Evolutionary conservation across 2,113 vertebrate species (phyloP).

Genomic region (Hoplias malabaricus): DNA sequence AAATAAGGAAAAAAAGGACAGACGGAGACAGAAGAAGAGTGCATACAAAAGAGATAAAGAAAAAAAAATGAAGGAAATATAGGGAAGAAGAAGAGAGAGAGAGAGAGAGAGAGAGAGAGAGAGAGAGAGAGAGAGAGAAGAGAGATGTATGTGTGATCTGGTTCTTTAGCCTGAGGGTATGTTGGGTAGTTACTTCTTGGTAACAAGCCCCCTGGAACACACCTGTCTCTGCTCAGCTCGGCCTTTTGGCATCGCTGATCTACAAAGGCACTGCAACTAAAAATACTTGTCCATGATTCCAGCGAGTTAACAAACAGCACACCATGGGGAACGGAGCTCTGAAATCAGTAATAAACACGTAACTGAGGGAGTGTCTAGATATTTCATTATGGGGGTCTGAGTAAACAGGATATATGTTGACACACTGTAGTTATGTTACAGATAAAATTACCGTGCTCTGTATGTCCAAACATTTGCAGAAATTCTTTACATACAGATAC

Average conservation of each 20-base stretch:
- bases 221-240: constrained; percentile 1
- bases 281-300: background rate
- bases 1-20: too few relatives aligned
- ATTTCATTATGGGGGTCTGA: background rate
- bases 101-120: too few relatives aligned
- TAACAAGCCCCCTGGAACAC: constrained; percentile 38
- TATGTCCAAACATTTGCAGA: too few relatives aligned
- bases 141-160: too few relatives aligned
- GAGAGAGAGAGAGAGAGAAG: background rate
- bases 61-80: background rate
- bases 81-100: background rate
- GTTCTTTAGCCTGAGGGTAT: constrained; percentile 19
- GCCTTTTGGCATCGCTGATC: constrained; percentile 20
- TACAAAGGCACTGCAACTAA: background rate
- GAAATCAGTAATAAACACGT: background rate
- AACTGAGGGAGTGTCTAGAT: background rate
- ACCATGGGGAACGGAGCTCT: background rate
- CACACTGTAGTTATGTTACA: background rate
- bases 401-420: background rate
- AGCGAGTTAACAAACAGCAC: background rate
- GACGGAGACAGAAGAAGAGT: background rate
- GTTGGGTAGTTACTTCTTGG: constrained; percentile 17
- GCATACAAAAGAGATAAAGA: too few relatives aligned
- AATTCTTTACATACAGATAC: too few relatives aligned
- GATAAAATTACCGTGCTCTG: background rate